Evolutionary conservation across 2,113 vertebrate species (phyloP), one percentile per base, ranked within the genome.

Genomic region (Osmerus mordax): DNA sequence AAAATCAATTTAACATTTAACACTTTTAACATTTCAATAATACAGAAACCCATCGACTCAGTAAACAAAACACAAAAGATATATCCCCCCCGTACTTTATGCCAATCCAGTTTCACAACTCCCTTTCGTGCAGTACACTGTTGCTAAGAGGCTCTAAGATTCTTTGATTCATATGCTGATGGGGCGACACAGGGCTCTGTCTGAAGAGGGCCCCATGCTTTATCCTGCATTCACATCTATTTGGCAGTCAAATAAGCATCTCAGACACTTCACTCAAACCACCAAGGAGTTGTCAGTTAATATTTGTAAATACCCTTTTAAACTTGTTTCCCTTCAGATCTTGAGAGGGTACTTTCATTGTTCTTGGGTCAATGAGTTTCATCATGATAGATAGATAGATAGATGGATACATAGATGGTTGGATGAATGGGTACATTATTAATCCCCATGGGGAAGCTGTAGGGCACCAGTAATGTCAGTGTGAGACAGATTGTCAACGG

Each of bases 81-180:
- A 65, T 14, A 53, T 32, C 9, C 53, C 19, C 28, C 51, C 74
- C 32, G 69, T 61, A 61, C 59, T 75, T 51, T 63, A 72, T 62
- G 61, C 62, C 69, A 69, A 64, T 63, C 65, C 32, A 61, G 71
- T 47, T 70, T 74, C 66, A 65, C 56, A 36, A 6, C 23, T 63
- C 32, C 71, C 67, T 81, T 74, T 71, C 19, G 60, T 69, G 51
- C 76, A 72, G 47, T 58, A 68, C 19, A 51, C 70, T 69, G 80
- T 80, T 86, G 77, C 86, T 75, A 74, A 78, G 81, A 60, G 81
- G 56, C 74, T 4, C n/a, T 8, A 67, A 52, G 74, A 78, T 80
- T 75, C 32, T 77, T 83, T 76, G 56, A 83, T 87, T 84, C 80
- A 84, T 76, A 79, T 80, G 79, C 75, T 83, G 78, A 80, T 78